These are phyloP conservation scores for Pollicipes pollicipes DNA, from an alignment of 1,140 invertebrate genomes.

Conservation along the genomic window DNA sequence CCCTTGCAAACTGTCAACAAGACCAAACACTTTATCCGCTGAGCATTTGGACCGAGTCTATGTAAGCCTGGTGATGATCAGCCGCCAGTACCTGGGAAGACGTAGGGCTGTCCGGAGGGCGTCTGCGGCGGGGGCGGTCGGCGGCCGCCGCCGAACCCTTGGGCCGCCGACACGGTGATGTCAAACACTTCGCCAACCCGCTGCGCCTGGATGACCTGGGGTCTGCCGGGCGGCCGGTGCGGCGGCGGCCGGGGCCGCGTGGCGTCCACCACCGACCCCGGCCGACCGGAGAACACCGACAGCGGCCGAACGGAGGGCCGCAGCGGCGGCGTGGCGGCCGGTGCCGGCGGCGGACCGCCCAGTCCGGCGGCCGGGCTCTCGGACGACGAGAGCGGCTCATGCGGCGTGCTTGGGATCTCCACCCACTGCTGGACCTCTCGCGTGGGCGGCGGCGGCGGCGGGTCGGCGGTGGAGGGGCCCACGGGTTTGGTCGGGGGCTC, in stretches of 20 bases:
- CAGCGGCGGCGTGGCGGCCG: slow-evolving; percentile 16
- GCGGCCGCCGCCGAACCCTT: slow-evolving; percentile 37
- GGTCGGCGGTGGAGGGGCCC: too few species aligned
- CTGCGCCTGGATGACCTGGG: slow-evolving; percentile 6
- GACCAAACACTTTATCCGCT: too few species aligned
- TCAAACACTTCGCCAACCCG: slow-evolving; percentile 60
- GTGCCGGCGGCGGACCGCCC: slow-evolving; percentile 27
- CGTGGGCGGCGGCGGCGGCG: slow-evolving; percentile 8
- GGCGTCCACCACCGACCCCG: slow-evolving; percentile 13
- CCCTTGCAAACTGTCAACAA: too few species aligned
- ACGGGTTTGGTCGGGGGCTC: slow-evolving; percentile 9
- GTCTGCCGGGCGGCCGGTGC: slow-evolving; percentile 22
- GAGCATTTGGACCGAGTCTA: too few species aligned
- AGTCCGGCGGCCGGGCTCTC: slow-evolving; percentile 19
- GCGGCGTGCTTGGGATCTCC: not conserved
- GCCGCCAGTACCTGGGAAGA: slow-evolving; percentile 37
- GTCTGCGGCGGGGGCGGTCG: not conserved
- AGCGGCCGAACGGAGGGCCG: not conserved
- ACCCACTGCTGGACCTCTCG: not conserved
- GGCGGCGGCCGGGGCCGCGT: slow-evolving; percentile 12
- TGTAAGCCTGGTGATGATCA: too few species aligned
- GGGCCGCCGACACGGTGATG: slow-evolving; percentile 66
- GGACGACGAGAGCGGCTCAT: not conserved
- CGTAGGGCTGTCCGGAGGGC: slow-evolving; percentile 30
- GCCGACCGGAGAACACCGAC: slow-evolving; percentile 12